These are phyloP conservation scores for Aspidapion aeneum DNA, from an alignment of 2,888 invertebrate genomes.

Conservation along the genomic window DNA sequence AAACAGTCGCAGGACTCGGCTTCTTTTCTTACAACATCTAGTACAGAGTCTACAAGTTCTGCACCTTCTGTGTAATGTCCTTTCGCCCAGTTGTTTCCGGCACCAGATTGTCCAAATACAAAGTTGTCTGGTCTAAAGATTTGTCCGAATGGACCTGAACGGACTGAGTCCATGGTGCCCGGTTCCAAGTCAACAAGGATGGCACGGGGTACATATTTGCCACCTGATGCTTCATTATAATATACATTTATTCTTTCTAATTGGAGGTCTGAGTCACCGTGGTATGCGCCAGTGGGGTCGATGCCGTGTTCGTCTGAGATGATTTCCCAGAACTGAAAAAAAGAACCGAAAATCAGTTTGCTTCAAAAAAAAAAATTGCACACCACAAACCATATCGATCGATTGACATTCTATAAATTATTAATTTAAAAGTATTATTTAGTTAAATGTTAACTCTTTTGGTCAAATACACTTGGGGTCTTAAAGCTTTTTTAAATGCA, in stretches of 20 bases:
- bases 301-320: conserved; percentile 95
- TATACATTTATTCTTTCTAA: conserved; percentile 94
- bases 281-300: conserved; percentile 86
- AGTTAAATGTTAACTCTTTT: too few species aligned
- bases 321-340: conserved; percentile 88
- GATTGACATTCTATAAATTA: too few species aligned
- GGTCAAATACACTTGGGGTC: too few species aligned
- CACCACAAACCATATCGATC: too few species aligned
- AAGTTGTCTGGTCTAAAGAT: conserved; percentile 96
- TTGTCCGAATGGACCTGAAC: conserved; percentile 91
- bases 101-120: conserved; percentile 85
- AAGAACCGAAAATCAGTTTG: conserved; percentile 19
- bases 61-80: conserved; percentile 94
- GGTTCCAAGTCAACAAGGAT: conserved; percentile 94
- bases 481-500: too few species aligned
- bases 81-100: conserved; percentile 86
- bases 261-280: conserved; percentile 89
- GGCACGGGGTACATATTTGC: conserved; percentile 93
- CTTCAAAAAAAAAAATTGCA: not conserved
- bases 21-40: conserved; percentile 82
- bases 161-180: conserved; percentile 96
- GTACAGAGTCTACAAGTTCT: conserved; percentile 79
- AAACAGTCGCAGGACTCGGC: conserved; percentile 89
- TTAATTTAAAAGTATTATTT: too few species aligned
- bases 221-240: conserved; percentile 93